Conservation (phyloP, 1,140 invertebrate genomes). For the Bombus huntii region DNA sequence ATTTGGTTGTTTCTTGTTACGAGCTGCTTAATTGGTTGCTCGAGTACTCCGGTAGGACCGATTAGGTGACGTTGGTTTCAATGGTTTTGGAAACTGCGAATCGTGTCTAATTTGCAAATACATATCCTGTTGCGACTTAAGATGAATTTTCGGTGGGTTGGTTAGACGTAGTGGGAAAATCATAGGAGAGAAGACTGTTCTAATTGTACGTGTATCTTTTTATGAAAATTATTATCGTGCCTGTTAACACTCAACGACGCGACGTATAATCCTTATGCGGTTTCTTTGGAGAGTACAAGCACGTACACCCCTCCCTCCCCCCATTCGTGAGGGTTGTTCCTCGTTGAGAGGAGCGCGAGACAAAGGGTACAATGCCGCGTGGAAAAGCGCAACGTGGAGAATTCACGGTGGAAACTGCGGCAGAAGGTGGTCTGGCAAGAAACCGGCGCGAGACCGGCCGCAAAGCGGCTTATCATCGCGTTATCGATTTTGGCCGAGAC, state of each 20-base stretch:
- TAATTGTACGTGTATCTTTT: too few species aligned
- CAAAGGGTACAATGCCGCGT: not conserved
- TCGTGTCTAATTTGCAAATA: too few species aligned
- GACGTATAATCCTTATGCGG: not conserved
- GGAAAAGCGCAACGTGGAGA: conserved; percentile 19
- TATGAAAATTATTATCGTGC: too few species aligned
- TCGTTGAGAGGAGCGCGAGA: not conserved
- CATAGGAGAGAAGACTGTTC: too few species aligned
- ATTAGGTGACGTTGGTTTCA: too few species aligned
- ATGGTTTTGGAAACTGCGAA: too few species aligned
- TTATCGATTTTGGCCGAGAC: conserved; percentile 28
- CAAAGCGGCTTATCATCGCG: conserved; percentile 36
- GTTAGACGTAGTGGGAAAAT: too few species aligned
- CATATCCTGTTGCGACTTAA: too few species aligned
- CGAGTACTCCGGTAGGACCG: too few species aligned
- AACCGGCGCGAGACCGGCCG: conserved; percentile 2
- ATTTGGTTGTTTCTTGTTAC: too few species aligned
- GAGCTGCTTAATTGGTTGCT: too few species aligned
- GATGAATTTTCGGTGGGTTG: too few species aligned
- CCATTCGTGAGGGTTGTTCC: not conserved
- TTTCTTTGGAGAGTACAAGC: not conserved
- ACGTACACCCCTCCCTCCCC: not conserved
- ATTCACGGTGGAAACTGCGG: conserved; percentile 6
- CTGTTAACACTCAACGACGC: not conserved
- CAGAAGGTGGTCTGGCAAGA: conserved; percentile 21